Evolutionary conservation across 2,888 invertebrate genomes (phyloP), one percentile per base, ranked within the genome.

Genomic region (Ormyrus nitidulus): DNA sequence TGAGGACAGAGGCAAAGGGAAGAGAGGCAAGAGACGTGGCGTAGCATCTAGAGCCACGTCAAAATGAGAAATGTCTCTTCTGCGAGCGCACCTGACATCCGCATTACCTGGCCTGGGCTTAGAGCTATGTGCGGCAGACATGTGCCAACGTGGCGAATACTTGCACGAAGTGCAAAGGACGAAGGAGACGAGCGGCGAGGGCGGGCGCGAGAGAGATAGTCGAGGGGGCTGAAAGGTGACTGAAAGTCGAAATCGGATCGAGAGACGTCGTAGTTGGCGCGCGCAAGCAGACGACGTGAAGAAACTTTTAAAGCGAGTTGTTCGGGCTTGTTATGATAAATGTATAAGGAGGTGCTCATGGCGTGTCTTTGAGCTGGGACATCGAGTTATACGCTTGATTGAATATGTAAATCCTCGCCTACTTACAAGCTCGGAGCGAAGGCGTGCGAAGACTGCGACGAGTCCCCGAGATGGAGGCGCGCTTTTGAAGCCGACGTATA

Each of bases 281-380:
- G 51, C 46, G 51, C 46, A n/a, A 46, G 44, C 10, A 51, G 58
- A 53, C 54, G 71, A 46, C 56, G 5, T 9, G 66, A 7, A 48
- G 61, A 77, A 81, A 81, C 74, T 81, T 81, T 81, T 75, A 74
- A 81, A 70, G 81, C 78, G 65, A 81, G 70, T 81, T 81, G 69
- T 58, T 74, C 61, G 70, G 54, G 73, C 78, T 77, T 76, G 80
- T 83, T 81, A 83, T 81, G 83, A 83, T 78, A 81, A 82, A 83
- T 81, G 76, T 70, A 76, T 44, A 79, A 81, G 72, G 56, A 83
- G 79, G 49, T 19, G 79, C 56, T 70, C 69, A 56, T 56, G 54
- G 64, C 64, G 61, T 34, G 34, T 51, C 66, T 59, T 71, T 51
- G 69, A n/a, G 46, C 34, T 49, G 77, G 62, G 68, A 54, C 72